Evolutionary conservation across 2,113 vertebrate species (phyloP).

Genomic region (Syrrhaptes paradoxus): DNA sequence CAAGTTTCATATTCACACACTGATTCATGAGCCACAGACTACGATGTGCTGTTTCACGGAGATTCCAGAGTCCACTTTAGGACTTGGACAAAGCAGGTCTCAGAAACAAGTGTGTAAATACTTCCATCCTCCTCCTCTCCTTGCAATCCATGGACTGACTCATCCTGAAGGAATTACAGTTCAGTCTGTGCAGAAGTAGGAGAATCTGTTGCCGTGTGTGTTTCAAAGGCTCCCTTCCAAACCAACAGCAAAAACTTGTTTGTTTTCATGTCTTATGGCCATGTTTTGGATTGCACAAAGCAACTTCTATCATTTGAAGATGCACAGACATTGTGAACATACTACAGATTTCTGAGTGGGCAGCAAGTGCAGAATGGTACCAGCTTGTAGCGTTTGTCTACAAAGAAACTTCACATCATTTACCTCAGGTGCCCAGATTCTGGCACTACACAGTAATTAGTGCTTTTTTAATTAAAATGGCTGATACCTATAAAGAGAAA

Average conservation of each 20-base stretch:
- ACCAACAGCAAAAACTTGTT: not conserved
- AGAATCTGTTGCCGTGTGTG: fast-evolving
- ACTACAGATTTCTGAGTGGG: not conserved
- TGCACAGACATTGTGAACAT: not conserved
- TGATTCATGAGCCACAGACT: not conserved
- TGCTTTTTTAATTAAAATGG: not conserved
- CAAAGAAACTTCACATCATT: not conserved
- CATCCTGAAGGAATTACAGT: not conserved
- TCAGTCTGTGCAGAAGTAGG: not conserved
- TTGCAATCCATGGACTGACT: not conserved
- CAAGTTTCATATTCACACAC: not conserved
- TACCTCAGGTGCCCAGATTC: not conserved
- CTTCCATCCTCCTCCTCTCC: not conserved
- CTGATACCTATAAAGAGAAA: not conserved
- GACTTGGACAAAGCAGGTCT: not conserved
- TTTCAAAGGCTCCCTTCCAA: not conserved
- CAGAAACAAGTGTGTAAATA: not conserved
- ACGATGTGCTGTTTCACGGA: not conserved
- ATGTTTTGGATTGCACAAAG: not conserved
- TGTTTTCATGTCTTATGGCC: not conserved
- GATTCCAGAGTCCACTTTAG: not conserved
- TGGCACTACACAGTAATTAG: not conserved
- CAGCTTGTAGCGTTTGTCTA: not conserved
- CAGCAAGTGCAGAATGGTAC: not conserved
- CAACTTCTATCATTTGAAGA: not conserved